Conservation (phyloP, 2,888 invertebrate genomes). For the Melinopterus prodromus region DNA sequence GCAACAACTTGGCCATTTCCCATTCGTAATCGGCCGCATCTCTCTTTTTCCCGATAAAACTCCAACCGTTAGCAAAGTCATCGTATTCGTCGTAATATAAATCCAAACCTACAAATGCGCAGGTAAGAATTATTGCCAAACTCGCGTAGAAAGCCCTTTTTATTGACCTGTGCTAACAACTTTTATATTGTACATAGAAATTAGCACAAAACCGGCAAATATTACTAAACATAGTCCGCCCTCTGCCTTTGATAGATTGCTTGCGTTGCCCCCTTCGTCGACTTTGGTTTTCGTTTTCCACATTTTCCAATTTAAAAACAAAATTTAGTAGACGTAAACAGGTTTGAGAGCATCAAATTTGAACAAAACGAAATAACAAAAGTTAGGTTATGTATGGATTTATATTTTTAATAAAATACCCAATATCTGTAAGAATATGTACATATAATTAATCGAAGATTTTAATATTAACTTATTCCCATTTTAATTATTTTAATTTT, state of each 20-base stretch:
- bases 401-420: too few relatives aligned
- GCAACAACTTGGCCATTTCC: conserved; percentile 69
- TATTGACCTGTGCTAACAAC: conserved; percentile 64
- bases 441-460: too few relatives aligned
- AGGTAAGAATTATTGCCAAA: conserved; percentile 13
- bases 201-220: conserved; percentile 67
- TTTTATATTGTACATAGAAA: conserved; percentile 66
- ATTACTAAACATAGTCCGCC: conserved; percentile 61
- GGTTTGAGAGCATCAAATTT: too few relatives aligned
- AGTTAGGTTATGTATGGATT: too few relatives aligned
- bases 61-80: conserved; percentile 69
- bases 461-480: too few relatives aligned
- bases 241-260: conserved; percentile 53
- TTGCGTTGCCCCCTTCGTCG: background rate
- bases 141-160: conserved; percentile 30
- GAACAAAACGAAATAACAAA: too few relatives aligned
- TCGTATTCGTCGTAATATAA: conserved; percentile 54
- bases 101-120: conserved; percentile 57
- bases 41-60: conserved; percentile 62
- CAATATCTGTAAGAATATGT: too few relatives aligned
- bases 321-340: too few relatives aligned
- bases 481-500: too few relatives aligned
- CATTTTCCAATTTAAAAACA: background rate
- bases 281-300: background rate
- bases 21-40: conserved; percentile 79